These are phyloP conservation scores for Odontocerum albicorne DNA, from an alignment of 2,888 invertebrate species.

Conservation along the genomic window DNA sequence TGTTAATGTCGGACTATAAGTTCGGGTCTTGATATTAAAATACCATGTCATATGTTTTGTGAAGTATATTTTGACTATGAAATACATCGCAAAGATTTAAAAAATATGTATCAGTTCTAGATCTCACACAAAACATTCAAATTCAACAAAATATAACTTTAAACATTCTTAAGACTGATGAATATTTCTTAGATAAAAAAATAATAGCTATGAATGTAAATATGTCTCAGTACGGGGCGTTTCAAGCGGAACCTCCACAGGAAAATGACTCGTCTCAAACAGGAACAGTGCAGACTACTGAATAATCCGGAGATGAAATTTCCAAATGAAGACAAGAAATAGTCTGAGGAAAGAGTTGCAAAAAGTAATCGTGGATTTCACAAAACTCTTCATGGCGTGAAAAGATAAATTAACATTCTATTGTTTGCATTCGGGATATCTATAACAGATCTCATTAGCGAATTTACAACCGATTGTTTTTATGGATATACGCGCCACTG, in stretches of 20 bases:
- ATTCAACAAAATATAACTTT: too few species aligned
- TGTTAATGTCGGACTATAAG: too few species aligned
- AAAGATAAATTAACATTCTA: background rate
- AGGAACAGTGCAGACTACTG: constrained; percentile 7
- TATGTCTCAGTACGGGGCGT: background rate
- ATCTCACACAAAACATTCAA: too few species aligned
- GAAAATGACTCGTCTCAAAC: constrained; percentile 6
- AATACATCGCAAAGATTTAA: too few species aligned
- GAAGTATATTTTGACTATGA: too few species aligned
- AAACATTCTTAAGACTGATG: too few species aligned
- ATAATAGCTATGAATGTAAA: background rate
- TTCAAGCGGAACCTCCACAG: background rate
- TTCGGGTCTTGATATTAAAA: too few species aligned
- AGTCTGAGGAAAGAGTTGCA: constrained; percentile 1
- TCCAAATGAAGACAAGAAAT: constrained; percentile 5
- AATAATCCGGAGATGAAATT: constrained; percentile 17
- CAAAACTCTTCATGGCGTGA: constrained; percentile 5
- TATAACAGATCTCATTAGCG: background rate
- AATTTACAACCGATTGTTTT: too few species aligned
- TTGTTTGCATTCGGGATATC: background rate
- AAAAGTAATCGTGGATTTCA: constrained; percentile 3
- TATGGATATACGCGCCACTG: background rate
- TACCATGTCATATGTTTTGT: too few species aligned
- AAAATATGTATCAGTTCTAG: too few species aligned
- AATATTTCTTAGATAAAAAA: background rate